These are phyloP conservation scores for Boloria euphrosyne DNA, from an alignment of 2,888 invertebrate genomes.

Conservation along the genomic window DNA sequence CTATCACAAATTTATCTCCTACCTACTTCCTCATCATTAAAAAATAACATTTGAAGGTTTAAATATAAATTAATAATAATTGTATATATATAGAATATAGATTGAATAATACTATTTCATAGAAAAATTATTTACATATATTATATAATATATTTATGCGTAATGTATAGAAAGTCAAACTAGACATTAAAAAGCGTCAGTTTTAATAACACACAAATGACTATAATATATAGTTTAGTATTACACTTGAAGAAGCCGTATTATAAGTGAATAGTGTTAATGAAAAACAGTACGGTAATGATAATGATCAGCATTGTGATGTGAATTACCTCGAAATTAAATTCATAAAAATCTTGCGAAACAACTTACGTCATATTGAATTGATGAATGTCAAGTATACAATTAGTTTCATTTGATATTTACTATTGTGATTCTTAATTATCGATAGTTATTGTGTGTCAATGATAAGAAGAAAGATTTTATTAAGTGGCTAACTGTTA, in stretches of 20 bases:
- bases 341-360: slow-evolving; percentile 43
- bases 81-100: too few species aligned
- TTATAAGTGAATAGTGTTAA: slow-evolving; percentile 22
- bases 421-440: not conserved
- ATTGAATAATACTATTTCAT: too few species aligned
- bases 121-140: too few species aligned
- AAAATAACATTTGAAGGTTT: too few species aligned
- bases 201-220: slow-evolving; percentile 13
- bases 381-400: slow-evolving; percentile 42
- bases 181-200: slow-evolving; percentile 12
- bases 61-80: too few species aligned
- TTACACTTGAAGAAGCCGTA: slow-evolving; percentile 16
- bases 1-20: too few species aligned
- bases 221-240: slow-evolving; percentile 2
- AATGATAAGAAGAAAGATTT: too few species aligned
- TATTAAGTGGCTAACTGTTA: too few species aligned
- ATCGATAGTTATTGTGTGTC: too few species aligned
- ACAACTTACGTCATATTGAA: slow-evolving; percentile 39
- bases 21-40: too few species aligned
- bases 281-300: slow-evolving; percentile 27
- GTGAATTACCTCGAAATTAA: slow-evolving; percentile 59
- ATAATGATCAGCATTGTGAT: slow-evolving; percentile 46
- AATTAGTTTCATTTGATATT: slow-evolving; percentile 24
- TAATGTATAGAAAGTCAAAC: not conserved
- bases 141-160: too few species aligned